A percentile compares a stretch with the other conserved stretches of the same genome.
Evolutionary conservation across 2,797 vertebrate genomes (phyloP).

Genomic region (Gobio occitaniae): DNA sequence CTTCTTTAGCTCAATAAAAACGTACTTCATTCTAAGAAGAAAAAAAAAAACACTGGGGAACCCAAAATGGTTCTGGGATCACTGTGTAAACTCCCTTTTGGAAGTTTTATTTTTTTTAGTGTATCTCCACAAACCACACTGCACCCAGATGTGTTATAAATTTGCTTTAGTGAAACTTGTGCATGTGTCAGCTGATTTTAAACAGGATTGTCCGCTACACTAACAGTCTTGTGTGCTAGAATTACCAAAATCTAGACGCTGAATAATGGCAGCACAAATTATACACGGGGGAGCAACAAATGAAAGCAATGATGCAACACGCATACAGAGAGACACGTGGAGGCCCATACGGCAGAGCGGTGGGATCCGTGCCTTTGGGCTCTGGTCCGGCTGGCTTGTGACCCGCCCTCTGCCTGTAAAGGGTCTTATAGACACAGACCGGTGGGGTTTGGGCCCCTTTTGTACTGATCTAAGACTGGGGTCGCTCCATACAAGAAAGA

Average conservation of each 20-base stretch:
- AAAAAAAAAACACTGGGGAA: too few species aligned
- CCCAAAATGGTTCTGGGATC: not conserved
- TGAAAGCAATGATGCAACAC: slow-evolving; percentile 69
- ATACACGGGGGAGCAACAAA: slow-evolving; percentile 62
- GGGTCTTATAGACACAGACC: slow-evolving; percentile 40
- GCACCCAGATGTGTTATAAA: not conserved
- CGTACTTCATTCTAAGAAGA: not conserved
- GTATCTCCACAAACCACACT: not conserved
- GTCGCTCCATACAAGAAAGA: slow-evolving; percentile 69
- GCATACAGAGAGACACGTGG: slow-evolving; percentile 60
- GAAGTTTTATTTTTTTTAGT: not conserved
- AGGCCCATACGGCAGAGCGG: slow-evolving; percentile 63
- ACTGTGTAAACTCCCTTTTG: not conserved
- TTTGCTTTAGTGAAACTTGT: not conserved
- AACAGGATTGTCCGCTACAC: slow-evolving; percentile 25
- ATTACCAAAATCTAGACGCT: slow-evolving; percentile 66
- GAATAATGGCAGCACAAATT: slow-evolving; percentile 63
- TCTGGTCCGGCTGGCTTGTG: slow-evolving; percentile 69
- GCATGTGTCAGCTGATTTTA: slow-evolving; percentile 42
- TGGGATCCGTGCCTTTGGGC: slow-evolving; percentile 66
- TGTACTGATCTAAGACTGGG: slow-evolving; percentile 65
- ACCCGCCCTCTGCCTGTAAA: slow-evolving; percentile 61
- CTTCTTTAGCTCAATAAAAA: not conserved
- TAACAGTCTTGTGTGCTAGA: slow-evolving; percentile 37
- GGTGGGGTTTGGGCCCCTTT: slow-evolving; percentile 47